Evolutionary conservation across 1,140 invertebrate species (phyloP).

Genomic region (Drusus annulatus): DNA sequence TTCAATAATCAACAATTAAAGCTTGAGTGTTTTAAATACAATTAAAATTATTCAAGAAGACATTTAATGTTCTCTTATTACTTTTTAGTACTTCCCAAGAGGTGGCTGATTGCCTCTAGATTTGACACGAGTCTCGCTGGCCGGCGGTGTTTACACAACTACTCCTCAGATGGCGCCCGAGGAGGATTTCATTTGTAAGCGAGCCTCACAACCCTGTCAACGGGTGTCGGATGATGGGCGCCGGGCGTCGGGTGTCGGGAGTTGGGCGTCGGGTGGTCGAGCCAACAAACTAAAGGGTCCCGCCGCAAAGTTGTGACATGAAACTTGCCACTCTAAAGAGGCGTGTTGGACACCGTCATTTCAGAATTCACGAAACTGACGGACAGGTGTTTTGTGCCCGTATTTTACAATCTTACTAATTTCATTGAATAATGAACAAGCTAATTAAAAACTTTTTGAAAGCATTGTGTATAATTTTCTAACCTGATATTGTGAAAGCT

Average conservation of each 20-base stretch:
- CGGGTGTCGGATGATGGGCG: conserved; percentile 1
- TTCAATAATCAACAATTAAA: no score
- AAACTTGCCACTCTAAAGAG: conserved; percentile 19
- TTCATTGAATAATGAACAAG: conserved; percentile 10
- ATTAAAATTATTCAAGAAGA: no score
- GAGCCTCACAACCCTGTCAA: conserved; percentile 9
- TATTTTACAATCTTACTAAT: conserved; percentile 7
- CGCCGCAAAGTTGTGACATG: conserved; percentile 12
- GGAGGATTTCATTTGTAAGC: conserved; percentile 30
- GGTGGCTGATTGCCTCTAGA: neutral
- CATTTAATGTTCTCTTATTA: no score
- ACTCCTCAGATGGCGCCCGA: neutral
- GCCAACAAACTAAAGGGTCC: neutral
- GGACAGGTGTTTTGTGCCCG: conserved; percentile 25
- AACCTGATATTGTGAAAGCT: no score
- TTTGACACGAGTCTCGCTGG: neutral
- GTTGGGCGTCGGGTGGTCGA: no score
- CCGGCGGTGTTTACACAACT: neutral
- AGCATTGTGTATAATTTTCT: no score
- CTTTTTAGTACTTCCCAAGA: no score
- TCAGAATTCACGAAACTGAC: conserved; percentile 6
- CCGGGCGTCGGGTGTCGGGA: no score
- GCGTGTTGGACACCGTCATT: conserved; percentile 18
- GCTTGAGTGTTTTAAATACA: no score
- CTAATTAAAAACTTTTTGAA: no score